These are phyloP conservation scores for Drosophila rufa DNA, from an alignment of 1,140 invertebrate species.

Conservation along the genomic window DNA sequence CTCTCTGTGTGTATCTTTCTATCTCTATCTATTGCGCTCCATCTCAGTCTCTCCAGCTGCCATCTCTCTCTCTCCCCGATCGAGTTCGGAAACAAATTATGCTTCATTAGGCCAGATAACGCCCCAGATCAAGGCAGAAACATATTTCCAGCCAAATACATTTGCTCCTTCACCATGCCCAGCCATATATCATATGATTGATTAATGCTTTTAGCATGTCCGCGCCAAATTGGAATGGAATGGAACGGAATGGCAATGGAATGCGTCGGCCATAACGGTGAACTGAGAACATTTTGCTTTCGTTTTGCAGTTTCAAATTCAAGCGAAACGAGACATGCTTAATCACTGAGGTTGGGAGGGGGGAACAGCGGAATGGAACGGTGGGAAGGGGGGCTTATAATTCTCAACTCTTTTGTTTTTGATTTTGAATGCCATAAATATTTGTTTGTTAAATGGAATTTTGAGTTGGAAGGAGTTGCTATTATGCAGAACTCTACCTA, in stretches of 20 bases:
- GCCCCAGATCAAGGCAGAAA: slow-evolving; percentile 70
- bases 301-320: slow-evolving; percentile 1
- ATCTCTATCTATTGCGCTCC: not conserved
- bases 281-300: slow-evolving; percentile 19
- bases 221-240: slow-evolving; percentile 39
- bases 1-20: not conserved
- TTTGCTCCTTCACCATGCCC: slow-evolving; percentile 3
- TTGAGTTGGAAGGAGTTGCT: no score
- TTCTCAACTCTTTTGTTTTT: not conserved
- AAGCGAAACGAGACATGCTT: not conserved
- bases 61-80: not conserved
- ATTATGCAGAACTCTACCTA: no score
- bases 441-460: not conserved
- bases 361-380: not conserved
- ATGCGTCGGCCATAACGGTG: slow-evolving; percentile 24
- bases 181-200: slow-evolving; percentile 65
- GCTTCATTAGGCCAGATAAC: slow-evolving; percentile 84
- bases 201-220: slow-evolving; percentile 70
- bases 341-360: not conserved
- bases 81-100: slow-evolving; percentile 71
- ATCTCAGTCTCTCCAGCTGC: not conserved
- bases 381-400: not conserved
- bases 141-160: slow-evolving; percentile 33
- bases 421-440: not conserved
- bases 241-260: slow-evolving; percentile 43